Conservation (phyloP, 2,797 vertebrate species). For the Pristis pectinata region DNA sequence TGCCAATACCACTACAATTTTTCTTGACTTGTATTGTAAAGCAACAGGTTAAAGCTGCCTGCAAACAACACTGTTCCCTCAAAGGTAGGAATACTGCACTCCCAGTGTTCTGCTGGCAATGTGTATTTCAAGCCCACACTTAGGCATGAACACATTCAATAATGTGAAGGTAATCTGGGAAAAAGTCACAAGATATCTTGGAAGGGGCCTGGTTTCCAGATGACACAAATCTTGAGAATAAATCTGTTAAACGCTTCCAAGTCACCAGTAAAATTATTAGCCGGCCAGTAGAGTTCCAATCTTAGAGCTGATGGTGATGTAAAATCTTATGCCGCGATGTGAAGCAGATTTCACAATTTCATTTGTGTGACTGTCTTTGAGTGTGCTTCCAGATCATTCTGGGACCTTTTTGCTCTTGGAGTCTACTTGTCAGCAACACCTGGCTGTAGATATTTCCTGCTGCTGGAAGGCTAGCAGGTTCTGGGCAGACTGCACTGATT, state of each 20-base stretch:
- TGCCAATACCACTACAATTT: too few relatives aligned
- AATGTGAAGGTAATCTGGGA: too few relatives aligned
- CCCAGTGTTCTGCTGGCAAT: neutral
- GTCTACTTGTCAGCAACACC: too few relatives aligned
- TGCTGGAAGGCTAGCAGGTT: too few relatives aligned
- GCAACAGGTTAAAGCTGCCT: neutral
- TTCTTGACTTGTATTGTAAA: neutral
- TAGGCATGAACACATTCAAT: neutral
- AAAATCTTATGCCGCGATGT: neutral
- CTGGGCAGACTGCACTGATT: too few relatives aligned
- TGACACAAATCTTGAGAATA: neutral
- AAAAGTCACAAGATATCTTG: too few relatives aligned
- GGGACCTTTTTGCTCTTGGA: too few relatives aligned
- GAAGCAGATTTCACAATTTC: neutral
- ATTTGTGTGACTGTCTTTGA: neutral
- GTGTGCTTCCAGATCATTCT: neutral
- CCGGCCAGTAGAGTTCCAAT: neutral
- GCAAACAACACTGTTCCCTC: neutral
- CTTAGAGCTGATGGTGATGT: neutral
- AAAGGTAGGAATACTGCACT: neutral
- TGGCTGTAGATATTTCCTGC: too few relatives aligned
- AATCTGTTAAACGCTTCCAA: neutral
- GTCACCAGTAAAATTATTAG: neutral
- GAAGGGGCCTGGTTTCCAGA: neutral
- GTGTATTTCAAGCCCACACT: neutral